Percentiles rank a stretch among this genome's conserved stretches.
These are phyloP conservation scores for Parthenolecanium corni DNA, from an alignment of 2,888 invertebrate genomes.

Conservation along the genomic window DNA sequence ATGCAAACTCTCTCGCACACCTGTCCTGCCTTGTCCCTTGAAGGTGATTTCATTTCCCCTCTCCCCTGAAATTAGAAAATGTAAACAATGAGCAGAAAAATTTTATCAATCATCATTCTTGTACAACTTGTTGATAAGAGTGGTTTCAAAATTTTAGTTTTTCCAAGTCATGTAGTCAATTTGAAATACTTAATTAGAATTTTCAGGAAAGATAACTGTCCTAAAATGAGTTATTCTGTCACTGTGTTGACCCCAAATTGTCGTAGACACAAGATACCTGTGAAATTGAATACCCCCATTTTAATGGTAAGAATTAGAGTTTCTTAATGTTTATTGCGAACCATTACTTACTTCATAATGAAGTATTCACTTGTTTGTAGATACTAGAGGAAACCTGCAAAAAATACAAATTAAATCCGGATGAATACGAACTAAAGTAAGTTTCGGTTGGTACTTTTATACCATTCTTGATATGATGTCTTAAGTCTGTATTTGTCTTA, in stretches of 20 bases:
- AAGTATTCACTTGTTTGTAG: background rate
- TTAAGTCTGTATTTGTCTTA: conserved; percentile 32
- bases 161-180: background rate
- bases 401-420: conserved; percentile 9
- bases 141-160: background rate
- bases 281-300: conserved; percentile 14
- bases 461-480: background rate
- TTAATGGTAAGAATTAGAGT: conserved; percentile 5
- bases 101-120: no score
- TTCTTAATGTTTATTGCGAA: background rate
- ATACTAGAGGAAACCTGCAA: conserved; percentile 20
- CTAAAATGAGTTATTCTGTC: conserved; percentile 18
- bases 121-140: no score
- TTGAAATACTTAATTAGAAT: background rate
- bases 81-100: no score
- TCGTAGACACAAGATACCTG: conserved; percentile 10
- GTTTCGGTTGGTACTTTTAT: background rate
- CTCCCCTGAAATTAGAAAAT: no score
- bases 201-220: background rate
- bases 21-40: no score
- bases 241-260: conserved; percentile 12
- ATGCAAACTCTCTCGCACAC: no score
- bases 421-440: conserved; percentile 15
- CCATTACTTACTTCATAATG: background rate
- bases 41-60: no score